A percentile compares a stretch with the other conserved stretches of the same genome.
phyloP scores from a whole-genome alignment of 2,797 vertebrate genomes.

The Lutjanus campechanus region DNA sequence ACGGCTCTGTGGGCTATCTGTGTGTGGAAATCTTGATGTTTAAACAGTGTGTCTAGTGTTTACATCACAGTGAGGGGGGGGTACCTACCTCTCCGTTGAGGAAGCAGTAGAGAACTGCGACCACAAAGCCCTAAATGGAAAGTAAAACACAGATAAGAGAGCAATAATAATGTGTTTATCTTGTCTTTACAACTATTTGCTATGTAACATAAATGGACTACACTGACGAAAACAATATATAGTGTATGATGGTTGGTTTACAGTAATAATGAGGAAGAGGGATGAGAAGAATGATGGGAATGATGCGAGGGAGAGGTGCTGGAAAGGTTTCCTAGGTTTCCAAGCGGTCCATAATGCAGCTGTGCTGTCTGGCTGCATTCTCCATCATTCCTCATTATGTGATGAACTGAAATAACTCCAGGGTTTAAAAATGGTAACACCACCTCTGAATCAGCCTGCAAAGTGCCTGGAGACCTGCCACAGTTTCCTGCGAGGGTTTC shows the following conservation, averaged over 20 bases:
- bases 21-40: conserved; percentile 24
- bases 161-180: conserved; percentile 10
- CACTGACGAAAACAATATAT: background rate
- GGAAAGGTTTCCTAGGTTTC: conserved; percentile 39
- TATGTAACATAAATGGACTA: background rate
- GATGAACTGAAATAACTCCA: conserved; percentile 60
- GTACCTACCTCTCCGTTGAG: conserved; percentile 89
- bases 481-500: background rate
- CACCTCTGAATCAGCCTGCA: conserved; percentile 37
- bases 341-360: conserved; percentile 21
- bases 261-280: conserved; percentile 2
- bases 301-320: conserved; percentile 14
- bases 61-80: conserved; percentile 29
- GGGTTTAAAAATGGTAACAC: conserved; percentile 55
- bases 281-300: conserved; percentile 9
- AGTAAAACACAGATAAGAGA: conserved; percentile 50
- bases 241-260: background rate
- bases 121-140: conserved; percentile 92
- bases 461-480: conserved; percentile 44
- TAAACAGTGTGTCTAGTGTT: conserved; percentile 47
- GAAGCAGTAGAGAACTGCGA: conserved; percentile 97
- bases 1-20: conserved; percentile 11
- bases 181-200: conserved; percentile 3
- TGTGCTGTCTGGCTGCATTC: conserved; percentile 43
- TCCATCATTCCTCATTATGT: conserved; percentile 54